A percentile compares a stretch with the other conserved stretches of the same genome.
Evolutionary conservation across 35 echinoderm and acorn worm species (phyloP).

Genomic region (Eucidaris tribuloides): DNA sequence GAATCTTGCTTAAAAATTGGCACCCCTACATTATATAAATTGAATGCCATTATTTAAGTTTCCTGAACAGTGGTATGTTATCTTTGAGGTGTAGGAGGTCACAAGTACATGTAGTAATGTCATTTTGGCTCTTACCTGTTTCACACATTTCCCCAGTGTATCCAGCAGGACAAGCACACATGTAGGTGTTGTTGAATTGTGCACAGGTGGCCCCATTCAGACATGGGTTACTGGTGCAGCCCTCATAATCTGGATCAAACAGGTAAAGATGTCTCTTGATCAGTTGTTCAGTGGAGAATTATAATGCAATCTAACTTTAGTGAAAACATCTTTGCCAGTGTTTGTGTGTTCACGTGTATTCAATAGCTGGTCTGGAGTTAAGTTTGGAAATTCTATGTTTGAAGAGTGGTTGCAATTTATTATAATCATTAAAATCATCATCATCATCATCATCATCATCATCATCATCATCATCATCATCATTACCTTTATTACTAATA

Average conservation of each 20-base stretch:
- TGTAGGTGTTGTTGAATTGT: slow-evolving; percentile 23
- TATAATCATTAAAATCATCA: neutral
- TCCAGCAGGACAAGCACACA: slow-evolving; percentile 38
- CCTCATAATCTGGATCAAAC: neutral
- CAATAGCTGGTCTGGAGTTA: neutral
- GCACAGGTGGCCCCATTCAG: slow-evolving; percentile 56
- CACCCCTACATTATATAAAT: neutral
- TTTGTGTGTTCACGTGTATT: neutral
- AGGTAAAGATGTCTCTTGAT: neutral
- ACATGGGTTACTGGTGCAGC: slow-evolving; percentile 47
- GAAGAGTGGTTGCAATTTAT: neutral
- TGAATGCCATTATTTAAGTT: neutral
- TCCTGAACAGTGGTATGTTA: neutral
- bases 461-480: too few relatives aligned
- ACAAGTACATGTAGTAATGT: neutral
- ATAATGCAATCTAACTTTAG: neutral
- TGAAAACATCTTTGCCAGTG: neutral
- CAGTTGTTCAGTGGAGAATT: neutral
- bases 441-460: too few relatives aligned
- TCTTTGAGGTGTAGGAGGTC: neutral
- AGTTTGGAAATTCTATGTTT: neutral
- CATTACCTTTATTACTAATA: too few relatives aligned
- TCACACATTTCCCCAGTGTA: slow-evolving; percentile 59
- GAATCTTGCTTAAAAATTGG: too few relatives aligned
- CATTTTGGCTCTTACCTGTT: slow-evolving; percentile 2